A percentile compares a stretch with the other conserved stretches of the same genome.
phyloP scores from a whole-genome alignment of 2,888 invertebrate species.

The Caenorhabditis japonica region DNA sequence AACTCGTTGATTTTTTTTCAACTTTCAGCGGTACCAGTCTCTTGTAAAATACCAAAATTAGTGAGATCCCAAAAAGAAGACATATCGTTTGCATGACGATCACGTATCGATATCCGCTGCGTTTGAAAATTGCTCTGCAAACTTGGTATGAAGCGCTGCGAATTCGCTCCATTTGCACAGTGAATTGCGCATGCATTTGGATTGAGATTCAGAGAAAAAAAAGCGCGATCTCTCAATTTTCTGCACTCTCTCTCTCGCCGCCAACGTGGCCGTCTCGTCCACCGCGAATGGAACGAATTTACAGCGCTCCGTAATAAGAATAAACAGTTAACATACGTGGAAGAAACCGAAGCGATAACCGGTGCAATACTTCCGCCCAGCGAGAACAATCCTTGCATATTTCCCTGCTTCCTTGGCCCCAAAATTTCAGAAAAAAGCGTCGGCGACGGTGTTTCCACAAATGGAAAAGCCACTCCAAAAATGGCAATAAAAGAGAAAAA shows the following conservation, averaged over 20 bases:
- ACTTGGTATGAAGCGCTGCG: too few relatives aligned
- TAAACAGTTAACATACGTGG: constrained; percentile 44
- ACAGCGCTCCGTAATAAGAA: too few relatives aligned
- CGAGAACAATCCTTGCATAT: constrained; percentile 48
- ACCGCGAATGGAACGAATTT: not conserved
- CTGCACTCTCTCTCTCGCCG: too few relatives aligned
- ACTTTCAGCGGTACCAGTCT: constrained; percentile 44
- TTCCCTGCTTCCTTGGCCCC: constrained; percentile 54
- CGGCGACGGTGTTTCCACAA: constrained; percentile 33
- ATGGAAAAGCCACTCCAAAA: constrained; percentile 42
- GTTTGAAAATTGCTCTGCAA: constrained; percentile 44
- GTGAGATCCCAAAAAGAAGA: constrained; percentile 30
- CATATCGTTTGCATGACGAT: constrained; percentile 27
- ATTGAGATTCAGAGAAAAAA: too few relatives aligned
- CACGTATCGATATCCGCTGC: constrained; percentile 41
- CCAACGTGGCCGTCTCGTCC: too few relatives aligned
- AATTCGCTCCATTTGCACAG: too few relatives aligned
- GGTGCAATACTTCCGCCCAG: constrained; percentile 45
- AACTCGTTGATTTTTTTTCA: constrained; percentile 16
- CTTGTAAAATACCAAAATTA: constrained; percentile 35
- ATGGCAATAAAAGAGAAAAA: constrained; percentile 32
- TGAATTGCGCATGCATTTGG: too few relatives aligned
- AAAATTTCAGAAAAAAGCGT: constrained; percentile 44
- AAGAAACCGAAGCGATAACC: constrained; percentile 35
- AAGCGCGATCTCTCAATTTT: too few relatives aligned